phyloP scores from a whole-genome alignment of 2,113 vertebrate species.

The Pangasianodon hypophthalmus region DNA sequence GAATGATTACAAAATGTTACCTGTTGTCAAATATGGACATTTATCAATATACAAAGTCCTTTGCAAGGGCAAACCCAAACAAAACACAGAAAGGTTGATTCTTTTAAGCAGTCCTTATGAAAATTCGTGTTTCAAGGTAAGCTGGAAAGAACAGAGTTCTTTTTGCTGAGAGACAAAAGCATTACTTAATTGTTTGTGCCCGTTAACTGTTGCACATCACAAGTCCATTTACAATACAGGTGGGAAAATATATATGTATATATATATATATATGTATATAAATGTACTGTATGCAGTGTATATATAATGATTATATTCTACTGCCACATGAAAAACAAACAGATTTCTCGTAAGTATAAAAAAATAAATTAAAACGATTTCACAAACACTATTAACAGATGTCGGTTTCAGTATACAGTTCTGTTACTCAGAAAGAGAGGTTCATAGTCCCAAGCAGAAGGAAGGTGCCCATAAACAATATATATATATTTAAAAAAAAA shows the following conservation, averaged over 20 bases:
- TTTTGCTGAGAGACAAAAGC: constrained; percentile 32
- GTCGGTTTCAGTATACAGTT: constrained; percentile 54
- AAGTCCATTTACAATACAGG: constrained; percentile 48
- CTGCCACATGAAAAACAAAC: constrained; percentile 55
- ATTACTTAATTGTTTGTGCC: constrained; percentile 41
- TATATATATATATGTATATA: constrained; percentile 40
- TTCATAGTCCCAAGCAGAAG: constrained; percentile 32
- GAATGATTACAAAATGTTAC: constrained; percentile 75
- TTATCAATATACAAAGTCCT: constrained; percentile 63
- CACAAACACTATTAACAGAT: constrained; percentile 58
- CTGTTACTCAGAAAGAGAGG: constrained; percentile 38
- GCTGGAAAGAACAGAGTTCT: constrained; percentile 17
- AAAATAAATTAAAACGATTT: constrained; percentile 80
- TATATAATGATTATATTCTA: constrained; percentile 60
- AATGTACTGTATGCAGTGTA: constrained; percentile 42
- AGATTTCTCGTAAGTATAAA: constrained; percentile 69
- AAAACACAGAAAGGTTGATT: constrained; percentile 46
- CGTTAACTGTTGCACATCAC: constrained; percentile 40
- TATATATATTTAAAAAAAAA: not conserved
- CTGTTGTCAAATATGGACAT: constrained; percentile 61
- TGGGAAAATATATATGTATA: constrained; percentile 39
- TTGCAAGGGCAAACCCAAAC: constrained; percentile 58
- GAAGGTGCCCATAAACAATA: constrained; percentile 37
- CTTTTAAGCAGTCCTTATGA: constrained; percentile 29
- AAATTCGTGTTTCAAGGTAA: constrained; percentile 28